Conservation (phyloP, 2,113 vertebrate genomes). For the Crotalus helleri region DNA sequence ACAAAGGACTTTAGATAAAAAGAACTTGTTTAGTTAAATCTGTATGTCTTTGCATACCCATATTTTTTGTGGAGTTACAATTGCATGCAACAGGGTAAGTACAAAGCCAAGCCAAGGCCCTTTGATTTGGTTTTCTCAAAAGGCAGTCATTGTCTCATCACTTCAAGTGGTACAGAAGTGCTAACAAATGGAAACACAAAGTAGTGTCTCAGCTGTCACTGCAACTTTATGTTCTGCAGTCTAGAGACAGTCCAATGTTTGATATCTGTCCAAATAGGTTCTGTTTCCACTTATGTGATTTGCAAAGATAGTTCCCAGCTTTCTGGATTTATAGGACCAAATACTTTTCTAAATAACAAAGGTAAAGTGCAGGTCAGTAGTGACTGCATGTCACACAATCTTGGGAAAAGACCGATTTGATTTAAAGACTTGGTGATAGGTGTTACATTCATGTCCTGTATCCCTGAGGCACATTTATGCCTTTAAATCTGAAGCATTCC, state of each 20-base stretch:
- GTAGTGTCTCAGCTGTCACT: conserved; percentile 20
- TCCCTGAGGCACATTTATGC: too few species aligned
- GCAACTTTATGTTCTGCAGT: neutral
- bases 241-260: conserved; percentile 11
- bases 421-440: too few species aligned
- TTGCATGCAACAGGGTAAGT: neutral
- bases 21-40: neutral
- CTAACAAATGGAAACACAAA: conserved; percentile 12
- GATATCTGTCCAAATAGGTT: conserved; percentile 22
- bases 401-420: neutral
- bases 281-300: conserved; percentile 17
- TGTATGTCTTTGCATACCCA: neutral
- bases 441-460: too few species aligned
- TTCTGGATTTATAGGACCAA: neutral
- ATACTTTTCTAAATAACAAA: neutral
- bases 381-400: neutral
- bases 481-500: too few species aligned
- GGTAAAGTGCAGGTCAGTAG: neutral
- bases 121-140: conserved; percentile 28
- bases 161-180: conserved; percentile 18
- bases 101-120: neutral
- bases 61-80: neutral
- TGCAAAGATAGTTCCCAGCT: conserved; percentile 1
- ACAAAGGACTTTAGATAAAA: neutral
- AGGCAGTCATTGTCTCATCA: conserved; percentile 11